Conservation (phyloP, 2,113 vertebrate species). For the Empidonax alnorum region DNA sequence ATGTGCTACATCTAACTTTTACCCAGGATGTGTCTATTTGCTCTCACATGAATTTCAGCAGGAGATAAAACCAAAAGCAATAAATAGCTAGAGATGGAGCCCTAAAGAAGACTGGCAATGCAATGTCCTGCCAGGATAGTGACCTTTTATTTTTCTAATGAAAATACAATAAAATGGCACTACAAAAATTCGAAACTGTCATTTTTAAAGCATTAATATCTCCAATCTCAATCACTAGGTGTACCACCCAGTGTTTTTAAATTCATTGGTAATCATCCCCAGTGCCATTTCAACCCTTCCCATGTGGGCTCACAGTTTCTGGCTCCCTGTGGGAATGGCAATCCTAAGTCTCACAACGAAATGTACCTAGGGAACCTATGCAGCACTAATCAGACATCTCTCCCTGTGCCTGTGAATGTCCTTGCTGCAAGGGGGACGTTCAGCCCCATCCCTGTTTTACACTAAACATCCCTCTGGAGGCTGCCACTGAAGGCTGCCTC, state of each 20-base stretch:
- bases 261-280: not conserved
- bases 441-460: not conserved
- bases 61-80: conserved; percentile 21
- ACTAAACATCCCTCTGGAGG: not conserved
- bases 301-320: not conserved
- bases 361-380: not conserved
- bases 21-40: conserved; percentile 14
- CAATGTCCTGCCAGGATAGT: conserved; percentile 20
- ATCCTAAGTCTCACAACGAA: not conserved
- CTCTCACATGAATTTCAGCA: conserved; percentile 1
- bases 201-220: not conserved
- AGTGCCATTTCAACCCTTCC: not conserved
- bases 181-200: not conserved
- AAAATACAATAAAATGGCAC: conserved; percentile 39
- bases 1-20: conserved; percentile 18
- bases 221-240: not conserved
- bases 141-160: conserved; percentile 57
- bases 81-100: conserved; percentile 22
- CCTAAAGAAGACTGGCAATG: conserved; percentile 26
- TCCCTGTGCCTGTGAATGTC: not conserved
- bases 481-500: not conserved
- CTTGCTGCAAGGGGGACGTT: not conserved
- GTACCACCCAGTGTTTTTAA: not conserved
- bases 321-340: not conserved
- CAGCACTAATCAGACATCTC: not conserved